phyloP scores from a whole-genome alignment of 1,140 invertebrate species.

The Lasaia peninsularis region DNA sequence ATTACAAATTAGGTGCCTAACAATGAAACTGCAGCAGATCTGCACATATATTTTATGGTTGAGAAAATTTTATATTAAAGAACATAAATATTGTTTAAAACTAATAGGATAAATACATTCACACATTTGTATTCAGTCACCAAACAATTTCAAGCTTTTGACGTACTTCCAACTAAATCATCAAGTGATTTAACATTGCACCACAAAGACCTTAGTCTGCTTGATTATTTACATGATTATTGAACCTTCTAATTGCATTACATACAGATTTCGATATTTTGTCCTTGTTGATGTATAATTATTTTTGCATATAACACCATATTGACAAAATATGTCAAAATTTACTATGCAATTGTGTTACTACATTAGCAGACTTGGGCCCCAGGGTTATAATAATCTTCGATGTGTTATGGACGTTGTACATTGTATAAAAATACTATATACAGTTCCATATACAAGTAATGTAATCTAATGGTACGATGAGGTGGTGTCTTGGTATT shows the following conservation, averaged over 20 bases:
- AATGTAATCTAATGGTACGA: conserved; percentile 50
- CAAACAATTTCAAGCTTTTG: conserved; percentile 40
- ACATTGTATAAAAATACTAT: conserved; percentile 43
- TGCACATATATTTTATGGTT: conserved; percentile 39
- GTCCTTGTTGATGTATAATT: no score
- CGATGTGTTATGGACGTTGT: conserved; percentile 40
- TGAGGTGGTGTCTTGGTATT: conserved; percentile 67
- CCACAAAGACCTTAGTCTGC: conserved; percentile 24
- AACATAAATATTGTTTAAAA: conserved; percentile 63
- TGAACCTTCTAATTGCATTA: no score
- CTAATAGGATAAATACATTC: conserved; percentile 74
- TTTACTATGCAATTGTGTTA: no score
- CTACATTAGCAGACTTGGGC: no score
- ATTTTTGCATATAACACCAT: no score
- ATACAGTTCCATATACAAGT: conserved; percentile 22
- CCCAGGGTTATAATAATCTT: conserved; percentile 15
- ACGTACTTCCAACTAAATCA: conserved; percentile 14
- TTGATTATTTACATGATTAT: no score
- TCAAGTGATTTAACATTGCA: conserved; percentile 6
- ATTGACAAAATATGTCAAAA: no score
- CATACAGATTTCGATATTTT: no score
- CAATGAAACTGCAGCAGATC: conserved; percentile 37
- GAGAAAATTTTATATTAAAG: conserved; percentile 54
- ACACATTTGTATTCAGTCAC: conserved; percentile 50
- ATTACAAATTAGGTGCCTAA: conserved; percentile 44